phyloP scores from a whole-genome alignment of 2,888 invertebrate genomes.

The Sesamia inferens region DNA sequence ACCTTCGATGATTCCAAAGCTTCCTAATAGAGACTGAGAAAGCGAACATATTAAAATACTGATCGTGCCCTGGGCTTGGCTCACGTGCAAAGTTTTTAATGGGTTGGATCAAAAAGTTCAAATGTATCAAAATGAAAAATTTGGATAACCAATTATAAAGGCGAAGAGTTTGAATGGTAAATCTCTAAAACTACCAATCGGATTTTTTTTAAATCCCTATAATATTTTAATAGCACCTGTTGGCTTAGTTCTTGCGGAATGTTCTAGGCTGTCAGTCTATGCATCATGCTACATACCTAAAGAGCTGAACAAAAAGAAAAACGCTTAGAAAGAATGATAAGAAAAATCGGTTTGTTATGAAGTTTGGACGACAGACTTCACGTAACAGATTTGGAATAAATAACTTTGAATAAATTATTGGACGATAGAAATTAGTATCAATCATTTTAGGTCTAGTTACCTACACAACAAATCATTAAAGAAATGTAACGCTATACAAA shows the following conservation, averaged over 20 bases:
- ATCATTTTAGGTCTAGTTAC: background rate
- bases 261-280: too few species aligned
- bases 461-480: background rate
- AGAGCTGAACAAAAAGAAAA: too few species aligned
- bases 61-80: background rate
- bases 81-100: background rate
- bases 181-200: background rate
- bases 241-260: background rate
- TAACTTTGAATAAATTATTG: too few species aligned
- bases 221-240: background rate
- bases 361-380: too few species aligned
- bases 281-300: too few species aligned
- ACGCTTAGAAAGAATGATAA: too few species aligned
- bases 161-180: too few species aligned
- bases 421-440: too few species aligned
- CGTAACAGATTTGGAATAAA: too few species aligned
- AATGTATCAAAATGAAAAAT: background rate
- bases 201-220: too few species aligned
- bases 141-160: background rate
- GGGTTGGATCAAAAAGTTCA: background rate
- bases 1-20: background rate
- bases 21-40: background rate
- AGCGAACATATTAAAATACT: slow-evolving; percentile 12
- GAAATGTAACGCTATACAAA: background rate
- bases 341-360: too few species aligned